Percentiles rank a stretch among this genome's conserved stretches.
These are phyloP conservation scores for Agapornis canus DNA, from an alignment of 2,797 vertebrate species.

Conservation along the genomic window DNA sequence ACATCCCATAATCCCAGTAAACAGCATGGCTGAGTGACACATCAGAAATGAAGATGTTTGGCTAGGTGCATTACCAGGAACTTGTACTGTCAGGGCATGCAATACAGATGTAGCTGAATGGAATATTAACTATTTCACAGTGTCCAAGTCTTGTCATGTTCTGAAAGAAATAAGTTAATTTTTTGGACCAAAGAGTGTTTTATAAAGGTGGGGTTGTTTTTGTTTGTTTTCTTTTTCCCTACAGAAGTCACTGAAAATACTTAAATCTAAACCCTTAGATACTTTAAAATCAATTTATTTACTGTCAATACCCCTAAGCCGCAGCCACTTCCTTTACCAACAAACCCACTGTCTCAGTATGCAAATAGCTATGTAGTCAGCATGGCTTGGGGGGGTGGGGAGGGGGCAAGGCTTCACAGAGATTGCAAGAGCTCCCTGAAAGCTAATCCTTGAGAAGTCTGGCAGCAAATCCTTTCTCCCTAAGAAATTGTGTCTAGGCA, in stretches of 20 bases:
- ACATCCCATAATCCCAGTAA: neutral
- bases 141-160: neutral
- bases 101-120: neutral
- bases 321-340: conserved; percentile 26
- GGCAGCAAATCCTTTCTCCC: neutral
- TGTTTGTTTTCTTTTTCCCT: neutral
- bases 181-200: neutral
- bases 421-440: neutral
- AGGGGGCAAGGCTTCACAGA: neutral
- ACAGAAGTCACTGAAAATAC: neutral
- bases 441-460: neutral
- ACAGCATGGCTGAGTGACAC: neutral
- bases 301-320: neutral
- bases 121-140: neutral
- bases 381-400: neutral
- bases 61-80: neutral
- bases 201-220: neutral
- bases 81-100: neutral
- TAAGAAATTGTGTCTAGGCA: neutral
- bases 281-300: neutral
- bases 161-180: neutral
- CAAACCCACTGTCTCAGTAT: neutral
- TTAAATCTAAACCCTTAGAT: neutral
- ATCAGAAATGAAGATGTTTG: neutral
- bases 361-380: neutral